Conservation (phyloP, 2,797 vertebrate genomes). For the Acanthurus lineatus region DNA sequence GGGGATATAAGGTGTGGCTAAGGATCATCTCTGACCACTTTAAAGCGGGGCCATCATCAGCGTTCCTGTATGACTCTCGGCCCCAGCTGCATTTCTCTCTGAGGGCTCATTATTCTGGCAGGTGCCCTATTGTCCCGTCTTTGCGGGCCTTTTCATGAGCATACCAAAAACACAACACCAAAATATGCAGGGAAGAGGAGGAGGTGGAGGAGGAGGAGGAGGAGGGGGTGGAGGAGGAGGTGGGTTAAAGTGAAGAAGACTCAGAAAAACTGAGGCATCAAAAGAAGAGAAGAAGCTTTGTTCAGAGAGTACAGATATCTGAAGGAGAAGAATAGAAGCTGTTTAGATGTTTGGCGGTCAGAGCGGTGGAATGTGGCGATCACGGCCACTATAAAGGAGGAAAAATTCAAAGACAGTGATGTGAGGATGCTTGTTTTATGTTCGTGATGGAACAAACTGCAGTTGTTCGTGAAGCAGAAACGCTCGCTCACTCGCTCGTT, state of each 20-base stretch:
- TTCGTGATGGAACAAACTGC: constrained; percentile 15
- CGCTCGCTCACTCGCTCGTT: background rate
- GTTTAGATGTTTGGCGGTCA: constrained; percentile 43
- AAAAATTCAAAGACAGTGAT: constrained; percentile 45
- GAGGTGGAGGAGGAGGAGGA: background rate
- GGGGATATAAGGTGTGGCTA: constrained; percentile 81
- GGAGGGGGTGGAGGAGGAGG: background rate
- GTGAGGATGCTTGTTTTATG: constrained; percentile 39
- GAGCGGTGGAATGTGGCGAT: constrained; percentile 54
- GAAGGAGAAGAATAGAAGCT: constrained; percentile 55
- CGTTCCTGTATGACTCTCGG: constrained; percentile 75
- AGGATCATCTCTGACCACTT: constrained; percentile 84
- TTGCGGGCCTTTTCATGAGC: constrained; percentile 77
- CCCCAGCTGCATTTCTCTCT: constrained; percentile 77
- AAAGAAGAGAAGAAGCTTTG: constrained; percentile 76
- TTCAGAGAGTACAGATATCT: constrained; percentile 49
- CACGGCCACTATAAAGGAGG: constrained; percentile 60
- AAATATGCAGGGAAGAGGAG: constrained; percentile 67
- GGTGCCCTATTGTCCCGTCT: constrained; percentile 81
- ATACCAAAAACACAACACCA: constrained; percentile 77
- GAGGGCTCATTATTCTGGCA: constrained; percentile 83
- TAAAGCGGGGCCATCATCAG: constrained; percentile 79
- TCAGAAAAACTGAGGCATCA: constrained; percentile 57
- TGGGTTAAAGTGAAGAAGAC: constrained; percentile 64
- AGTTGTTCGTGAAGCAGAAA: background rate